Evolutionary conservation across 2,113 vertebrate species (phyloP).

Genomic region (Indicator indicator): DNA sequence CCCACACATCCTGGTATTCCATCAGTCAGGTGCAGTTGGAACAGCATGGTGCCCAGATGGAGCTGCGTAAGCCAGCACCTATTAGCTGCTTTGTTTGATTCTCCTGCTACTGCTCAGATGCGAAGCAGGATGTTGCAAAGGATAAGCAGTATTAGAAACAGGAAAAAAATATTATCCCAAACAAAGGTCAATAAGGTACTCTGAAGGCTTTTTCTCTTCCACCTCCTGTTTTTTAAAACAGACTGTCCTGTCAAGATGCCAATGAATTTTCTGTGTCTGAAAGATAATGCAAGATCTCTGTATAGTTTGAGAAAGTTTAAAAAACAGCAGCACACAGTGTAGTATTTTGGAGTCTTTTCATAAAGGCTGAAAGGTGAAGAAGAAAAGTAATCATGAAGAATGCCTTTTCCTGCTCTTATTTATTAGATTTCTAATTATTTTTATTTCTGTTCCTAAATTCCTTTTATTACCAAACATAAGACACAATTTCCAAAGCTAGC

Average conservation of each 20-base stretch:
- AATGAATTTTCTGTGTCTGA: background rate
- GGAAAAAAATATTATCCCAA: background rate
- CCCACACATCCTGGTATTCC: background rate
- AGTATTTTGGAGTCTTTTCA: background rate
- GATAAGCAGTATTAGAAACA: slow-evolving; percentile 12
- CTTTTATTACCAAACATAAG: background rate
- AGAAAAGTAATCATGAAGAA: background rate
- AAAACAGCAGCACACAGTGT: background rate
- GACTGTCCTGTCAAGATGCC: background rate
- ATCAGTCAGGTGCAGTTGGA: background rate
- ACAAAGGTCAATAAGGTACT: background rate
- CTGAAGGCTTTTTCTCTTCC: background rate
- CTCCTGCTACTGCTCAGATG: background rate
- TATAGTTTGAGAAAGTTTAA: background rate
- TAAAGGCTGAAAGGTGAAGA: background rate
- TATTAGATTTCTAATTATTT: background rate
- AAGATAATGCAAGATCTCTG: background rate
- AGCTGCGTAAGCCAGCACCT: background rate
- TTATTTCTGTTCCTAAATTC: background rate
- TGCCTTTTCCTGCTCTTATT: background rate
- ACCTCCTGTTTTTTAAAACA: background rate
- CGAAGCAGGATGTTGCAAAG: background rate
- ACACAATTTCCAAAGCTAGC: background rate
- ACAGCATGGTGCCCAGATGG: background rate
- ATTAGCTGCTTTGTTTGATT: slow-evolving; percentile 35